Base-by-base conservation (phyloP, 2,888 invertebrate species). In the Notodonta dromedarius region DNA sequence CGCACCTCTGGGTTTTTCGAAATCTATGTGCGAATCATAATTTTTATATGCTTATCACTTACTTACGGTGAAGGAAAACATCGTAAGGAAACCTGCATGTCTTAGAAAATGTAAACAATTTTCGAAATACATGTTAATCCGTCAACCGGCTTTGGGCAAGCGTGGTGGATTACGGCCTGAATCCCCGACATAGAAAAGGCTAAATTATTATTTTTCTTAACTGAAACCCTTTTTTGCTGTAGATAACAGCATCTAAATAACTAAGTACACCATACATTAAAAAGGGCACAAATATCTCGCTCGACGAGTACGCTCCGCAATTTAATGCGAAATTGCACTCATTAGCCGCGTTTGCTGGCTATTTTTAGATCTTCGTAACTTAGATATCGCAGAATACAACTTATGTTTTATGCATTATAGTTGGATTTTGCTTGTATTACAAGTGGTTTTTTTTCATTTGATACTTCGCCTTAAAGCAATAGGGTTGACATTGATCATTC, bases 271-370 rank as follows among this genome's bases (percentile, higher is more conserved):
- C 42, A 4, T 52, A 32, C 52, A 52, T 32, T 52, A 12, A 32
- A 52, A 52, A 52, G 52, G 52, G 32, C 52, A 52, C 32, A 51
- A 44, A 50, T n/a, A 50, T 50, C 9, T 50, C n/a, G 46, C 50
- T 50, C 50, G 11, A 52, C 52, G 12, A 32, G 32, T 52, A 16
- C 32, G 32, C 39, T 54, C 51, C 59, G 60, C 64, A 55, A 76
- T 77, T 78, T 77, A 74, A 71, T 73, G 71, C 76, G 73, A 80
- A 82, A 80, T 78, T 80, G 69, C 74, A 60, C 72, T 79, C 78
- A 83, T 84, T 81, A 78, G 66, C 68, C 35, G n/a, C 54, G 39
- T 73, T 76, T 63, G 61, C 66, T 60, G 50, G 70, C 71, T 84
- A 85, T 83, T 79, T 84, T 80, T 80, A 84, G 77, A 66, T 67